Conservation (phyloP, 2,888 invertebrate genomes). For the Drosophila putrida region DNA sequence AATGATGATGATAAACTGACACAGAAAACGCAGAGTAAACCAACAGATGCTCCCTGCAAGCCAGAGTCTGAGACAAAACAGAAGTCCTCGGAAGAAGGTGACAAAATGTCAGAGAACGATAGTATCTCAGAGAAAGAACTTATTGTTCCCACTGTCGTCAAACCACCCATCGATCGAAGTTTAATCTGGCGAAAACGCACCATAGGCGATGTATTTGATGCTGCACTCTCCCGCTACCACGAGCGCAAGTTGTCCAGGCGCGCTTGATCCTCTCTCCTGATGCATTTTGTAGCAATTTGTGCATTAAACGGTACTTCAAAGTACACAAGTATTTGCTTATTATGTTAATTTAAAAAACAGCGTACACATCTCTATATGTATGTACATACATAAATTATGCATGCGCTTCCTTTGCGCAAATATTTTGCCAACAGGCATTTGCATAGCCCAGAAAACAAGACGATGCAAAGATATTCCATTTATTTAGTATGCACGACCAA, state of each 20-base stretch:
- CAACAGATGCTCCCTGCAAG: neutral
- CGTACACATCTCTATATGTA: constrained; percentile 7
- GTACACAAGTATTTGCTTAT: constrained; percentile 21
- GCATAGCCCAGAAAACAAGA: constrained; percentile 39
- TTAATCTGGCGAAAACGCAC: constrained; percentile 93
- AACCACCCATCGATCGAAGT: constrained; percentile 53
- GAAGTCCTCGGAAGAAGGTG: neutral
- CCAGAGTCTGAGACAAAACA: neutral
- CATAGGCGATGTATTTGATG: constrained; percentile 91
- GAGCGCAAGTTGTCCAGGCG: constrained; percentile 88
- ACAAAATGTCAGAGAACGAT: neutral
- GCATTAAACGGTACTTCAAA: constrained; percentile 18
- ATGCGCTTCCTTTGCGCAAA: constrained; percentile 34
- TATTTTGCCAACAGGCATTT: constrained; percentile 48
- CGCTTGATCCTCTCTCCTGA: constrained; percentile 21
- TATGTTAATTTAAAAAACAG: constrained; percentile 49
- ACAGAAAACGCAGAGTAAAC: neutral
- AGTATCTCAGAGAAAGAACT: neutral
- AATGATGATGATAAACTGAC: neutral
- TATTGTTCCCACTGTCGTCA: constrained; percentile 18
- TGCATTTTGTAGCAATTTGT: constrained; percentile 14
- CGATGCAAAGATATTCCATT: constrained; percentile 58
- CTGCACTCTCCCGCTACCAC: constrained; percentile 91
- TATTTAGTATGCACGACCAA: constrained; percentile 53
- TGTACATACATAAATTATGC: constrained; percentile 30